Conservation (phyloP, 2,888 invertebrate genomes). For the Idaea straminata region DNA sequence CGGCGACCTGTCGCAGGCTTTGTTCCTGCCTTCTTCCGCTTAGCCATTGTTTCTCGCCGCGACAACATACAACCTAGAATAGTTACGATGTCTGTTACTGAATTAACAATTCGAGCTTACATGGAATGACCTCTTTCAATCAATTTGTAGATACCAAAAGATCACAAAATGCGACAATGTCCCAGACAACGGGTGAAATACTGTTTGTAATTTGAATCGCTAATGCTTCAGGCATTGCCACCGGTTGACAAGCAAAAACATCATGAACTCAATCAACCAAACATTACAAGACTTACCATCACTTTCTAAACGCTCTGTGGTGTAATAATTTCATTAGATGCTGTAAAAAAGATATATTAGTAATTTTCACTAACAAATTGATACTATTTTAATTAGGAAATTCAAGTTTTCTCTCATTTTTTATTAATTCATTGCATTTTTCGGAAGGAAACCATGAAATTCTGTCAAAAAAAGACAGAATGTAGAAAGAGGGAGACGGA, state of each 20-base stretch:
- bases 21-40: conserved; percentile 64
- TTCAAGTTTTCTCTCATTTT: conserved; percentile 41
- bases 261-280: conserved; percentile 25
- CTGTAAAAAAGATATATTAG: conserved; percentile 37
- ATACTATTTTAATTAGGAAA: conserved; percentile 6
- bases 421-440: conserved; percentile 38
- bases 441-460: conserved; percentile 19
- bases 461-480: conserved; percentile 10
- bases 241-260: conserved; percentile 53
- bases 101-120: conserved; percentile 26
- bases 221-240: conserved; percentile 40
- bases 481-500: background rate
- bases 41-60: conserved; percentile 57
- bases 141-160: conserved; percentile 32
- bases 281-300: conserved; percentile 52
- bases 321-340: conserved; percentile 19
- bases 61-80: conserved; percentile 56
- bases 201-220: background rate
- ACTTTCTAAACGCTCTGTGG: conserved; percentile 35
- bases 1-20: conserved; percentile 57
- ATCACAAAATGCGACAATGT: background rate
- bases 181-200: background rate
- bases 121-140: conserved; percentile 64
- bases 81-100: conserved; percentile 32
- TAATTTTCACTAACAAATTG: conserved; percentile 12